Base-by-base conservation (phyloP, 2,113 vertebrate genomes). In the Bujurquina vittata region DNA sequence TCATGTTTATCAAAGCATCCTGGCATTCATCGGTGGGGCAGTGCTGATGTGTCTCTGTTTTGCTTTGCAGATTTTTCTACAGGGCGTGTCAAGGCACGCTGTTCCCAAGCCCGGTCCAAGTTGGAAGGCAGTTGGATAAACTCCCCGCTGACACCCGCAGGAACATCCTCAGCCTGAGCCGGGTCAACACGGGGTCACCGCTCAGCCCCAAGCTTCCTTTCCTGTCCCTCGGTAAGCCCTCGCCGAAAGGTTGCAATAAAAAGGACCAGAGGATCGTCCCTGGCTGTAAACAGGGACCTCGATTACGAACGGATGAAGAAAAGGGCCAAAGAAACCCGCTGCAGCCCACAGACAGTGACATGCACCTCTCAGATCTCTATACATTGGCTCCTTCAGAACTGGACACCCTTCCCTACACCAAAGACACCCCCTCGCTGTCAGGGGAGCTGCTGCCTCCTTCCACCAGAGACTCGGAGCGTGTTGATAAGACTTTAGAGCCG, bases 21-120 rank as follows among this genome's bases (percentile, higher is more conserved):
- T 74, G 56, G 76, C 58, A 5, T 75, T 43, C 18, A 33, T 60
- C 62, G 33, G 12, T 55, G 63, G 75, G 62, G 60, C 2, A 9
- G 60, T n/a, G 46, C 29, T 81, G 56, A 74, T 72, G 46, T 69
- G 82, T 4, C 55, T 83, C 35, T 83, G 56, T 26, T 89, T 83
- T 83, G 3, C 84, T 81, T 81, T 93, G 49, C 92, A 99, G 98
- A 89, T 97, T 97, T 92, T 96, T 98, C 79, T 97, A 97, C 95
- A 95, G 96, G 95, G 96, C 96, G 54, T 96, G 98, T 90, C 98
- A 97, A 91, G 97, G 97, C 76, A 97, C 96, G 0, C 85, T 99
- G 2, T 98, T 97, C 85, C 97, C 98, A 63, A 97, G 95, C 8
- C 97, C 96, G 0, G 95, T 97, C 67, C 98, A 98, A 72, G 92